Conservation (phyloP, 2,113 vertebrate genomes). For the Boleophthalmus pectinirostris region DNA sequence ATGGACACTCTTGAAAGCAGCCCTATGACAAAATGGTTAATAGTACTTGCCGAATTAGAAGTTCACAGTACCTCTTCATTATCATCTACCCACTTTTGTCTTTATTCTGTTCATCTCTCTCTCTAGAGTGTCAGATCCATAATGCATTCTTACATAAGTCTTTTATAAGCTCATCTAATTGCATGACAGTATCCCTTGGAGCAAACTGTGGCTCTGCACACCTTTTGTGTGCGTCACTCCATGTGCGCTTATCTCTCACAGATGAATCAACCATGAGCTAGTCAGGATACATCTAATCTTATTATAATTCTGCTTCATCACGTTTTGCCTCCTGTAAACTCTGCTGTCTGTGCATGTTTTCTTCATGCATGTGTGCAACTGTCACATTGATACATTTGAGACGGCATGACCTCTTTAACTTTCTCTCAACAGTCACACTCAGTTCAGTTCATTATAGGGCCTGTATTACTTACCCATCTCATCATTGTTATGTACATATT, state of each 20-base stretch:
- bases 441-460: not conserved
- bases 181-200: slow-evolving; percentile 32
- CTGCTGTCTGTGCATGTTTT: slow-evolving; percentile 11
- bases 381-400: slow-evolving; percentile 28
- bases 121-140: slow-evolving; percentile 36
- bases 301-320: slow-evolving; percentile 17
- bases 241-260: not conserved
- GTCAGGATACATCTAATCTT: slow-evolving; percentile 24
- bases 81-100: slow-evolving; percentile 4
- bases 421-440: not conserved
- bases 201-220: slow-evolving; percentile 36
- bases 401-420: not conserved
- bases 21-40: not conserved
- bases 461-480: too few relatives aligned
- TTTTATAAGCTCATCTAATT: slow-evolving; percentile 63
- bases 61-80: slow-evolving; percentile 8
- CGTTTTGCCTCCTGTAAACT: slow-evolving; percentile 2
- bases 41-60: not conserved
- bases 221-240: slow-evolving; percentile 2
- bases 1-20: not conserved
- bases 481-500: too few relatives aligned
- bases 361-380: slow-evolving; percentile 10
- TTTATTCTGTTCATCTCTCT: slow-evolving; percentile 15
- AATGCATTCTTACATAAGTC: slow-evolving; percentile 67
- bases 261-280: slow-evolving; percentile 21